Evolutionary conservation across 2,888 invertebrate genomes (phyloP), one percentile per base, ranked within the genome.

Genomic region (Nipponacmea schrenckii): DNA sequence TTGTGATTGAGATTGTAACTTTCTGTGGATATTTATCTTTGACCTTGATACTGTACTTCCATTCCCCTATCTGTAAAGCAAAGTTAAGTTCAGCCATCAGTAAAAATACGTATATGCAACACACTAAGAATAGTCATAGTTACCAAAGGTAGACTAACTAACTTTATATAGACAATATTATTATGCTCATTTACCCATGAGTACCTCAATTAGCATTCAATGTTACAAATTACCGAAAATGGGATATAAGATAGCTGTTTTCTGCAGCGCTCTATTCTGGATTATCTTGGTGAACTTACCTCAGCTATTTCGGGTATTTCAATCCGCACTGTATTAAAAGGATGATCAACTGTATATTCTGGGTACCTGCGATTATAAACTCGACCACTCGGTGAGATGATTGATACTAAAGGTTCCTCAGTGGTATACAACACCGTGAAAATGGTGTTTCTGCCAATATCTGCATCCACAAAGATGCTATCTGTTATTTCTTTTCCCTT

Each of bases 371-470:
- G 74, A 26, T 72, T 73, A 71, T 78, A 79, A 12, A 76, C 62
- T 4, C 70, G 73, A 27, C 74, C 78, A 10, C 75, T 74, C 0
- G 80, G 80, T n/a, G 80, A 79, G 20, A 46, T 66, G 4, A 81
- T 69, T 12, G 26, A 67, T 10, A 80, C 71, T n/a, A 45, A 24
- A 12, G 79, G 79, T 24, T 70, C 45, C 7, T 48, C 64, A 26
- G 69, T 67, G n/a, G 74, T 69, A 64, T 79, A 81, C 14, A 78
- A 72, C 44, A 81, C 64, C n/a, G 78, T 64, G 27, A 78, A 76
- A 12, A 69, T 67, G 17, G 78, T 72, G 2, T 72, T 67, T 14
- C 66, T 73, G 17, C 74, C 74, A 5, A 81, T 39, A 10, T 72
- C 75, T 12, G 17, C 45, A 68, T 81, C 81, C 17, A 81, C 46